Evolutionary conservation across 2,888 invertebrate species (phyloP), one percentile per base, ranked within the genome.

Genomic region (Drosophila vallismaia): DNA sequence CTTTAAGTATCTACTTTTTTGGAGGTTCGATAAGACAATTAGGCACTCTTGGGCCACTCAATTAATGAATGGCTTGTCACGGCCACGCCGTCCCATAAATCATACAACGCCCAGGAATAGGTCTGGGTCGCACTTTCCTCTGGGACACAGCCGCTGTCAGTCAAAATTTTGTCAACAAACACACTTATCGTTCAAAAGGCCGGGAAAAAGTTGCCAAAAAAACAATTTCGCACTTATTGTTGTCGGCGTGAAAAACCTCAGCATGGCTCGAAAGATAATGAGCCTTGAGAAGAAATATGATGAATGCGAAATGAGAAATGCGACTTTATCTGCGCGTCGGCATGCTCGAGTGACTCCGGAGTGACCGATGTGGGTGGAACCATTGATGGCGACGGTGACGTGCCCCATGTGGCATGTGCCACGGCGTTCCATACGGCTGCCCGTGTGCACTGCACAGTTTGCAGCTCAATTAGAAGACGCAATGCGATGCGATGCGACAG

Each of bases 31-130:
- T 64, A 70, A 70, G 71, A 48, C 59, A 71, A 69, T 69, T 71
- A 69, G 29, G 59, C 48, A 49, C 58, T 69, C 75, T 77, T 75
- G 63, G 72, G 74, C 46, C 72, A 63, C 76, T 75, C 74, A 85
- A 87, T 81, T 87, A 85, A 87, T 81, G 79, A 75, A 87, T 78
- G 76, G 71, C 75, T 66, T 76, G 85, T 55, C 85, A 85, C 69
- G 76, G 68, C 51, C 76, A 71, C 69, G 55, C 70, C 54, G 50
- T 69, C 62, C 60, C 74, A 81, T 82, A 84, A 82, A 82, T 87
- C 85, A 82, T 19, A 55, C 64, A 71, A 69, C 49, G 44, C 62
- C 54, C 31, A n/a, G 52, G 56, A 55, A 59, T 50, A 58, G 44
- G 33, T 8, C 56, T 36, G 3, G 36, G 24, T 19, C 6, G n/a